Evolutionary conservation across 2,113 vertebrate genomes (phyloP).

Genomic region (Micronycteris hirsuta): DNA sequence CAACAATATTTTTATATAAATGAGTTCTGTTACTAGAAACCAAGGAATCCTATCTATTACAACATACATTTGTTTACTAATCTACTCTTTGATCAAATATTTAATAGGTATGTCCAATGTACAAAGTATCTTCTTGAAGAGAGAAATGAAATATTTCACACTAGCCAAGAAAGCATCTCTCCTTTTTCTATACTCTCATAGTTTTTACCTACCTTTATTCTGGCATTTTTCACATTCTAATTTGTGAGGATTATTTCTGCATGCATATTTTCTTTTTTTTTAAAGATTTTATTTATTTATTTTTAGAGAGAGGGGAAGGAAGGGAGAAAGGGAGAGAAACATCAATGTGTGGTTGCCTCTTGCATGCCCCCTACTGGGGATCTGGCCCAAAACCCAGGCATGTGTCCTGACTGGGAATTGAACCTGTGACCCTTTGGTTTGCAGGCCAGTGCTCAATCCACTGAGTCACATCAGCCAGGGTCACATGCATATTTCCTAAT

Average conservation of each 20-base stretch:
- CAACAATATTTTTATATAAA: neutral
- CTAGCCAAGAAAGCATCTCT: neutral
- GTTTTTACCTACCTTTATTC: neutral
- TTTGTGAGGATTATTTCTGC: neutral
- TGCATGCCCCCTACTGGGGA: too few species aligned
- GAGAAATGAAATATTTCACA: neutral
- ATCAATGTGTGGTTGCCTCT: too few species aligned
- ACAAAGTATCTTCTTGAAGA: neutral
- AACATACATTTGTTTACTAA: neutral
- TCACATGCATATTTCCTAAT: neutral
- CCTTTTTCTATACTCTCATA: neutral
- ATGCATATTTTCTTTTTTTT: neutral
- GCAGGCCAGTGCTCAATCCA: too few species aligned
- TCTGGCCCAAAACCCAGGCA: too few species aligned
- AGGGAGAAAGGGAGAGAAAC: too few species aligned
- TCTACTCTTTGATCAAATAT: slow-evolving; percentile 9
- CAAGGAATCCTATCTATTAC: neutral
- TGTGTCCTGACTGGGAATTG: too few species aligned
- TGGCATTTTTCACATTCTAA: neutral
- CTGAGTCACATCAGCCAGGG: too few species aligned
- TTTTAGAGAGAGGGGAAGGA: too few species aligned
- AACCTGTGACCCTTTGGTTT: too few species aligned
- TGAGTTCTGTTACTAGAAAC: neutral
- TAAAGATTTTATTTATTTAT: too few species aligned
- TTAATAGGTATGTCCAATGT: too few species aligned